Percentiles rank a stretch among this genome's conserved stretches.
These are phyloP conservation scores for Lasioglossum oenotherae DNA, from an alignment of 2,888 invertebrate genomes.

Conservation along the genomic window DNA sequence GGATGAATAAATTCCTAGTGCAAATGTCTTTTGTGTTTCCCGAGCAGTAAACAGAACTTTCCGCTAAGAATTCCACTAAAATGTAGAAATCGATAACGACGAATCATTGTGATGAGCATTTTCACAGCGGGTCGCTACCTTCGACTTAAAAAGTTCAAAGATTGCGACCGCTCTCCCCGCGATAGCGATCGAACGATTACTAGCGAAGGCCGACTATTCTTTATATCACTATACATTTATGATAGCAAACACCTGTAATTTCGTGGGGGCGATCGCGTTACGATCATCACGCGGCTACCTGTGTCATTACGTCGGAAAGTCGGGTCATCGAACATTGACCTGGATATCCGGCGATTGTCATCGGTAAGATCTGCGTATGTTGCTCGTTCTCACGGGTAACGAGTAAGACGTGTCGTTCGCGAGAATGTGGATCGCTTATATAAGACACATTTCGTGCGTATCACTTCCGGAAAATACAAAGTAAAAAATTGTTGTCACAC, in stretches of 20 bases:
- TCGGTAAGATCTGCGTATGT: slow-evolving; percentile 45
- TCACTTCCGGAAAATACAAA: slow-evolving; percentile 26
- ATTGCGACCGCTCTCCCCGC: not conserved
- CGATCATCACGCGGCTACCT: not conserved
- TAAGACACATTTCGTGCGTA: slow-evolving; percentile 17
- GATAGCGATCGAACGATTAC: too few species aligned
- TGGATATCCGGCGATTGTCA: slow-evolving; percentile 82
- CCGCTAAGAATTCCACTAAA: not conserved
- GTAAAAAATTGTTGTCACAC: not conserved
- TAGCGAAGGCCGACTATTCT: too few species aligned
- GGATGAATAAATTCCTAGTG: not conserved
- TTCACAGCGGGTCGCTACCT: not conserved
- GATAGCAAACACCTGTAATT: slow-evolving; percentile 8
- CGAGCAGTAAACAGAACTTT: not conserved
- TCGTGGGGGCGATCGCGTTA: not conserved
- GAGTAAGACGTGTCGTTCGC: not conserved
- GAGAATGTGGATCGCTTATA: slow-evolving; percentile 17
- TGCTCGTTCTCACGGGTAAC: slow-evolving; percentile 51
- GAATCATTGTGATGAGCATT: not conserved
- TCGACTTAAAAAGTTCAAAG: not conserved
- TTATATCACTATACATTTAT: not conserved
- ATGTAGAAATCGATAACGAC: not conserved
- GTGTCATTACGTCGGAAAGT: slow-evolving; percentile 9
- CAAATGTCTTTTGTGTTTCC: not conserved
- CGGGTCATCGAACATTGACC: slow-evolving; percentile 75